Percentiles rank a stretch among this genome's conserved stretches.
phyloP scores from a whole-genome alignment of 1,140 invertebrate genomes.

The Diprion similis region DNA sequence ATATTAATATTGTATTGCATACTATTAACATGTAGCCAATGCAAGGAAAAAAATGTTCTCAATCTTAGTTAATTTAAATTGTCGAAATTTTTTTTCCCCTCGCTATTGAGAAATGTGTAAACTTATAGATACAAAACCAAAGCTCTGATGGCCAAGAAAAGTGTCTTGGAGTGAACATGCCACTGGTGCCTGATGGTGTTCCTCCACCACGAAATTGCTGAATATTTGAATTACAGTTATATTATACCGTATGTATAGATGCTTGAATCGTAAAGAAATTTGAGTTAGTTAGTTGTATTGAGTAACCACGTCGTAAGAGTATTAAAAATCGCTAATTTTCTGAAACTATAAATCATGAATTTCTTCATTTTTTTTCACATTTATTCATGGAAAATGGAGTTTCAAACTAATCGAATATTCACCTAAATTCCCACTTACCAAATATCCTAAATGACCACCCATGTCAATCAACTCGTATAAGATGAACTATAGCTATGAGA shows the following conservation, averaged over 20 bases:
- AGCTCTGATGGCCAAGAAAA: background rate
- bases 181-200: constrained; percentile 1
- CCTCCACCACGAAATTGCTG: background rate
- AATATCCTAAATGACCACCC: too few relatives aligned
- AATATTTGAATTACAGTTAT: background rate
- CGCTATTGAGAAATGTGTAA: too few relatives aligned
- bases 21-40: background rate
- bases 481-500: too few relatives aligned
- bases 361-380: background rate
- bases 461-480: too few relatives aligned
- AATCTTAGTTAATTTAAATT: too few relatives aligned
- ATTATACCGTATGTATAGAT: background rate
- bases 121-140: background rate
- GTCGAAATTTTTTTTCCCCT: too few relatives aligned
- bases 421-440: too few relatives aligned
- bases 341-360: background rate
- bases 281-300: background rate
- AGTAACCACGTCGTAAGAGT: background rate
- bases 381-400: background rate
- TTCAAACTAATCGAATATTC: background rate
- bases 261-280: background rate
- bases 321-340: background rate
- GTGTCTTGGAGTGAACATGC: constrained; percentile 3
- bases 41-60: background rate
- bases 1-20: background rate